phyloP scores from a whole-genome alignment of 2,797 vertebrate species.

The Naso thynnoides region DNA sequence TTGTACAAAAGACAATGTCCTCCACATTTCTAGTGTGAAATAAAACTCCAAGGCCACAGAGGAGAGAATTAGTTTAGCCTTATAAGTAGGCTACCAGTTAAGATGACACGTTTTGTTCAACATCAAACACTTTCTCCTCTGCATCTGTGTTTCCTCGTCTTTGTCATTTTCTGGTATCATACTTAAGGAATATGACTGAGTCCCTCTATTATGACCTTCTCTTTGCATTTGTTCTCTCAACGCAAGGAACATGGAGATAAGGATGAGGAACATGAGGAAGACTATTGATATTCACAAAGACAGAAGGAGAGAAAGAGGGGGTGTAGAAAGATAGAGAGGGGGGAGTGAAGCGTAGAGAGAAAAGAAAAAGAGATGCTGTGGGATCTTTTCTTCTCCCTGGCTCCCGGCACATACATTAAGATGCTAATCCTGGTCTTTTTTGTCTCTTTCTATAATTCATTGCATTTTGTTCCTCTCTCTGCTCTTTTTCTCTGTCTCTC shows the following conservation, averaged over 20 bases:
- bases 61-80: not conserved
- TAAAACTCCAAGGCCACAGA: not conserved
- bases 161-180: conserved; percentile 31
- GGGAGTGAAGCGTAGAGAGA: conserved; percentile 37
- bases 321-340: conserved; percentile 51
- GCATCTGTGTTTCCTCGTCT: not conserved
- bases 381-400: conserved; percentile 77
- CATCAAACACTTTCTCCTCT: not conserved
- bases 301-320: conserved; percentile 50
- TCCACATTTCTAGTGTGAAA: not conserved
- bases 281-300: conserved; percentile 75
- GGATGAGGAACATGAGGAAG: conserved; percentile 54
- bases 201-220: conserved; percentile 63
- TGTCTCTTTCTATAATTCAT: conserved; percentile 83
- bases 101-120: conserved; percentile 2
- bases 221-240: conserved; percentile 41
- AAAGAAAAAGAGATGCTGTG: conserved; percentile 71
- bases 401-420: conserved; percentile 82
- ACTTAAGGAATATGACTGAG: conserved; percentile 32
- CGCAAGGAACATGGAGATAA: conserved; percentile 39
- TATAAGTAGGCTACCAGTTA: conserved; percentile 13
- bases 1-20: not conserved
- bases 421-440: conserved; percentile 83
- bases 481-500: conserved; percentile 56
- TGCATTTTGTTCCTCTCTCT: conserved; percentile 77